Evolutionary conservation across 2,113 vertebrate species (phyloP).

Genomic region (Pomatostomus ruficeps): DNA sequence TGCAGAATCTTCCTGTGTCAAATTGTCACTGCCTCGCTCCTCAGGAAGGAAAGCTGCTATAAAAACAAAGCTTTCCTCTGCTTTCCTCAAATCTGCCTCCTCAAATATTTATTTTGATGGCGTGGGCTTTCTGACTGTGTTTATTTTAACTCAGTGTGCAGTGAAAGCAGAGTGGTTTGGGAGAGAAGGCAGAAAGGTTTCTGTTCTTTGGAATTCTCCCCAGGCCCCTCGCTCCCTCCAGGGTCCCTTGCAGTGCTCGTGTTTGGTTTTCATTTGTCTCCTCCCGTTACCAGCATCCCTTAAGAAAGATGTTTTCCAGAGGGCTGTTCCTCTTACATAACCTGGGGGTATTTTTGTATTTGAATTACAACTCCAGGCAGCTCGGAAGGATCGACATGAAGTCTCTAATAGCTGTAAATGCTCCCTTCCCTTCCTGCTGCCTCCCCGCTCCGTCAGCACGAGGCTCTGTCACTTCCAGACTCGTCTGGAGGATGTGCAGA

Average conservation of each 20-base stretch:
- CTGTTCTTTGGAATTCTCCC: background rate
- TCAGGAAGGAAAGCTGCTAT: background rate
- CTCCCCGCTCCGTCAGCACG: background rate
- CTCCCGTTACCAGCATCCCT: background rate
- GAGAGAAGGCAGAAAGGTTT: background rate
- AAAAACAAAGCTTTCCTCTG: background rate
- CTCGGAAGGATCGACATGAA: background rate
- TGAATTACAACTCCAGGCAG: slow-evolving; percentile 1
- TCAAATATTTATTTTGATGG: slow-evolving; percentile 46
- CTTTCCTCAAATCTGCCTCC: background rate
- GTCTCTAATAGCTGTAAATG: slow-evolving; percentile 6
- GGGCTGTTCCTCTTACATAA: slow-evolving; percentile 4
- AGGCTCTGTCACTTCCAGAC: background rate
- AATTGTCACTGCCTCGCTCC: background rate
- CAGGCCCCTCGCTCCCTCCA: background rate
- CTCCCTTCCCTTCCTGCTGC: background rate
- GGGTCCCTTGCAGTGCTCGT: background rate
- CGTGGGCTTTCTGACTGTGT: background rate
- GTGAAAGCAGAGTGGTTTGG: background rate
- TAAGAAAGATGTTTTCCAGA: background rate
- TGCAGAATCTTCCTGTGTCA: background rate
- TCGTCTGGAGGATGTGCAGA: background rate
- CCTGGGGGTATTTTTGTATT: slow-evolving; percentile 6
- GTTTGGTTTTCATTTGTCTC: slow-evolving; percentile 52
- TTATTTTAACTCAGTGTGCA: slow-evolving; percentile 8